Evolutionary conservation across 2,113 vertebrate genomes (phyloP), one percentile per base, ranked within the genome.

Genomic region (Perca flavescens): DNA sequence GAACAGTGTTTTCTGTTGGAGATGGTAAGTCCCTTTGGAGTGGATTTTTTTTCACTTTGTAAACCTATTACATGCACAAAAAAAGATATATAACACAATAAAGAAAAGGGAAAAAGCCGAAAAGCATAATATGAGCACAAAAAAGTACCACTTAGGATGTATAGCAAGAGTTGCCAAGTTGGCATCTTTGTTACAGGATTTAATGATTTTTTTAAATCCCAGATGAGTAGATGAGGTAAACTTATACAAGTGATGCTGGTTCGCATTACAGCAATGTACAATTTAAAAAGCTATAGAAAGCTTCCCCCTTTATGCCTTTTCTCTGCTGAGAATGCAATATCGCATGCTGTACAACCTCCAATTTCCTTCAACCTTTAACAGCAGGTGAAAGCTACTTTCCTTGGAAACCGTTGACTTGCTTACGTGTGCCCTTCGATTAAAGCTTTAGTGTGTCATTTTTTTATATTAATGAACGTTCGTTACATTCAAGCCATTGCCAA

Each of bases 61-160:
- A 34, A 34, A 34, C 5, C 31, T 34, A 34, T 34, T 5, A 34
- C 31, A 5, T 34, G 31, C 5, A 34, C 1, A 34, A 34, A 34
- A 34, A 1, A 34, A 34, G 31, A 34, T 34, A 34, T 34, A 34
- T 34, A 34, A 5, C 31, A 5, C 31, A 34, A 34, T 34, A 34
- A 34, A 34, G 31, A 5, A 34, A 34, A 34, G 4, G 5, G 31
- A 34, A 34, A 34, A 34, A 34, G 5, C 4, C 31, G 5, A 34
- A 34, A 34, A 34, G 31, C 31, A 5, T 34, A 34, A 34, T 34
- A 34, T 34, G 31, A 34, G 31, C 31, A 34, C 0, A 43, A 43
- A 60, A 74, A 57, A 60, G 50, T 65, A 79, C 49, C 66, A 79
- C 76, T 79, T 82, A 71, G 17, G 54, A 60, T 73, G 40, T 64